Percentiles rank a stretch among this genome's conserved stretches.
Conservation (phyloP, 2,888 invertebrate species). For the Phragmatobia fuliginosa region DNA sequence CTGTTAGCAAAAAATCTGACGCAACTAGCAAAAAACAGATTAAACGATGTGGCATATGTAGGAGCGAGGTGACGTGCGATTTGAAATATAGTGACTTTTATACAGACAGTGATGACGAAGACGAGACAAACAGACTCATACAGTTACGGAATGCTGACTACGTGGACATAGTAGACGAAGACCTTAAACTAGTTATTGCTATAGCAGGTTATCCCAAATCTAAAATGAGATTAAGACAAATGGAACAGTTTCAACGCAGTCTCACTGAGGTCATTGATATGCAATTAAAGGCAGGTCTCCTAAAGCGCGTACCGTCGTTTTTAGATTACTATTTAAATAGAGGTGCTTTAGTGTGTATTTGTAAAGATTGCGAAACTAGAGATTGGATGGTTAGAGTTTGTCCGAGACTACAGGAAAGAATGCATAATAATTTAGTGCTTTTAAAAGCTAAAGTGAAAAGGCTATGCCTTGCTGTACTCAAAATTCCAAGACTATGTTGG, state of each 20-base stretch:
- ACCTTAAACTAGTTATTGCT: constrained; percentile 72
- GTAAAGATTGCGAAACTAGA: constrained; percentile 73
- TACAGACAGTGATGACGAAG: constrained; percentile 71
- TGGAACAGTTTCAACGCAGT: constrained; percentile 73
- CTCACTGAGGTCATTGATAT: constrained; percentile 73
- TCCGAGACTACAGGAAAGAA: constrained; percentile 77
- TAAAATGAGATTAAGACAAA: constrained; percentile 73
- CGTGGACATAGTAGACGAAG: constrained; percentile 72
- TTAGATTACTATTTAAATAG: constrained; percentile 77
- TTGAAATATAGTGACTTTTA: constrained; percentile 71
- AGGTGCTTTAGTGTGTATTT: constrained; percentile 78
- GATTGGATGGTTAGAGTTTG: constrained; percentile 77
- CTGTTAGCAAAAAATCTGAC: constrained; percentile 60
- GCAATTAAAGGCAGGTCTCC: constrained; percentile 73
- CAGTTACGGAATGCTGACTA: constrained; percentile 74
- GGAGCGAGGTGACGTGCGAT: constrained; percentile 65
- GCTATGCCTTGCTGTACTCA: constrained; percentile 72
- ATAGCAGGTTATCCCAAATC: constrained; percentile 76
- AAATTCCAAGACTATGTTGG: constrained; percentile 72
- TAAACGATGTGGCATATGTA: constrained; percentile 49
- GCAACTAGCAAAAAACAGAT: constrained; percentile 62
- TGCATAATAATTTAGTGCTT: constrained; percentile 70
- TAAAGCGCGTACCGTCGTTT: constrained; percentile 71
- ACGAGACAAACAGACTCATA: constrained; percentile 75
- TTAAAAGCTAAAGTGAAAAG: constrained; percentile 73